These are phyloP conservation scores for Odiellus spinosus DNA, from an alignment of 2,888 invertebrate genomes.

Conservation along the genomic window DNA sequence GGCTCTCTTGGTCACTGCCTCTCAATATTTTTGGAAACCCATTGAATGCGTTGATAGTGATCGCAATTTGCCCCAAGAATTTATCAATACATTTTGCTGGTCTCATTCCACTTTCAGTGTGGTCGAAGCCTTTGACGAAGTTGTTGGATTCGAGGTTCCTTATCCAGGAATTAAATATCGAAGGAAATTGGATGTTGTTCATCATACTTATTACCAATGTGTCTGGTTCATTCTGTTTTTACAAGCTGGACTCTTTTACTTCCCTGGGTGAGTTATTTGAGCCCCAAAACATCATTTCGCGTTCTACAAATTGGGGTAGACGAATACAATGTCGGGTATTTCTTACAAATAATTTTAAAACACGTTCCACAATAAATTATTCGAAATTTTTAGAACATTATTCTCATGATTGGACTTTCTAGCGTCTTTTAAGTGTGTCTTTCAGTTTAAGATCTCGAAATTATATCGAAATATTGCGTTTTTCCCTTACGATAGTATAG, in stretches of 20 bases:
- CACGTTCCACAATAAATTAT: no score
- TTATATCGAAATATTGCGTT: no score
- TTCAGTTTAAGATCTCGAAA: no score
- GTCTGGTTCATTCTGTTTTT: conserved; percentile 21
- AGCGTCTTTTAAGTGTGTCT: no score
- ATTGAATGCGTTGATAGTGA: conserved; percentile 19
- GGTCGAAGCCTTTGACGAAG: conserved; percentile 33
- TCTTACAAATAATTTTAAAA: no score
- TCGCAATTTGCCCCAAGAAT: conserved; percentile 47
- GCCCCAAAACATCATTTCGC: no score
- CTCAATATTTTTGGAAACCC: conserved; percentile 18
- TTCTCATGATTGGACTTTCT: no score
- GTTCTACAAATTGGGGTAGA: no score
- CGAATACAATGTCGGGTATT: no score
- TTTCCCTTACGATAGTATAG: no score
- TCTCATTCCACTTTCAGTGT: conserved; percentile 79
- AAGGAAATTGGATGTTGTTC: conserved; percentile 7
- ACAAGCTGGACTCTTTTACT: conserved; percentile 21
- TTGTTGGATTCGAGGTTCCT: conserved; percentile 43
- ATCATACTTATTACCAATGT: conserved; percentile 23
- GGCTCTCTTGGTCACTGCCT: conserved; percentile 13
- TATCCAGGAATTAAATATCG: conserved; percentile 54
- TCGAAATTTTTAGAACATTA: no score
- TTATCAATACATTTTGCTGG: conserved; percentile 89
- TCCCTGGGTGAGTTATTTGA: conserved; percentile 20